Percentiles rank a stretch among this genome's conserved stretches.
Conservation (phyloP, 2,888 invertebrate species). For the Hylaea fasciaria region DNA sequence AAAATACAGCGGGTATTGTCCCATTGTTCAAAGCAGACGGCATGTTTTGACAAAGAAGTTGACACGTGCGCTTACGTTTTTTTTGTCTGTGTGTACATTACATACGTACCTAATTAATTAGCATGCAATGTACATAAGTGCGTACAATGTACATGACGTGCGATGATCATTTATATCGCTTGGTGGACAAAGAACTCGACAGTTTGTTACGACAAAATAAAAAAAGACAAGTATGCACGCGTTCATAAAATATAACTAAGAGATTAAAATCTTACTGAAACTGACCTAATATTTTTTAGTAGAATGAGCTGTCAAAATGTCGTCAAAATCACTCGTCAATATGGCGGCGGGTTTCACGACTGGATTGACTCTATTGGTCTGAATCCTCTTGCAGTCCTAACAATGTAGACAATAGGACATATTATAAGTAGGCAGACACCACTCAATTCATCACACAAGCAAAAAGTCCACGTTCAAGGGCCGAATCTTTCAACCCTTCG, state of each 20-base stretch:
- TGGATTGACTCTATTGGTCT: too few species aligned
- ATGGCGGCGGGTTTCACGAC: too few species aligned
- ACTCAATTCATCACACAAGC: slow-evolving; percentile 12
- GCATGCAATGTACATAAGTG: slow-evolving; percentile 20
- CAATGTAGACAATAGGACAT: not conserved
- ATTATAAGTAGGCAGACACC: too few species aligned
- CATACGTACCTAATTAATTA: slow-evolving; percentile 28
- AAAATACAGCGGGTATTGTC: slow-evolving; percentile 13
- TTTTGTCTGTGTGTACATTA: slow-evolving; percentile 9
- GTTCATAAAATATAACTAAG: too few species aligned
- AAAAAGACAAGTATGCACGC: too few species aligned
- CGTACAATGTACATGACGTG: slow-evolving; percentile 18
- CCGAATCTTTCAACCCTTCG: slow-evolving; percentile 27
- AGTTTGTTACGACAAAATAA: slow-evolving; percentile 17
- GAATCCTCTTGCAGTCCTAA: too few species aligned
- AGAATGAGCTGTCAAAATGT: too few species aligned
- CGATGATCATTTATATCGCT: slow-evolving; percentile 26
- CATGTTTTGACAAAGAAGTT: slow-evolving; percentile 55
- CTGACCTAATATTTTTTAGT: too few species aligned
- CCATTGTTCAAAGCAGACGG: slow-evolving; percentile 47
- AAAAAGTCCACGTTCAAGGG: slow-evolving; percentile 26
- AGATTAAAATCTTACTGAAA: too few species aligned
- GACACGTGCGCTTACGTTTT: slow-evolving; percentile 46
- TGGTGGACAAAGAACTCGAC: slow-evolving; percentile 25
- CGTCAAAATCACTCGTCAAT: too few species aligned